Conservation (phyloP, 2,888 invertebrate genomes). For the Cephus pulcher region DNA sequence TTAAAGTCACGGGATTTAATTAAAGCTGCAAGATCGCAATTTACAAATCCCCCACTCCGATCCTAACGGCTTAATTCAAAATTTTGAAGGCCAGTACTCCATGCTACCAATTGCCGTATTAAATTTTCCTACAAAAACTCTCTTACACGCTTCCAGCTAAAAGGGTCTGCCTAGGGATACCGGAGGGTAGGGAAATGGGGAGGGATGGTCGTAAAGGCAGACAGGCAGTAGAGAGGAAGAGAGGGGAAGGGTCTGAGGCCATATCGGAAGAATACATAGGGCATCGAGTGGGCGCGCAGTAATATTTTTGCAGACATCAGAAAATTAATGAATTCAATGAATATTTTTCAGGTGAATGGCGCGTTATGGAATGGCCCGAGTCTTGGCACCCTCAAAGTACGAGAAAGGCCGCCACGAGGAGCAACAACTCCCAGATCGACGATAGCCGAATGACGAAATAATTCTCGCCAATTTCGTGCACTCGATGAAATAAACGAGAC, state of each 20-base stretch:
- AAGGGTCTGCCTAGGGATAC: background rate
- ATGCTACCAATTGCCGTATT: background rate
- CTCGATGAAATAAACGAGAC: conserved; percentile 28
- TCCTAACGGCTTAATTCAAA: background rate
- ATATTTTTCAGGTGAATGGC: conserved; percentile 18
- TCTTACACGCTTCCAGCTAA: background rate
- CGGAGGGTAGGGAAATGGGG: background rate
- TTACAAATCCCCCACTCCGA: background rate
- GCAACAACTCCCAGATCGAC: conserved; percentile 17
- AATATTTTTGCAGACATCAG: conserved; percentile 10
- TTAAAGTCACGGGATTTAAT: background rate
- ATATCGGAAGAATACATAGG: background rate
- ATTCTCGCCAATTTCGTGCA: conserved; percentile 28
- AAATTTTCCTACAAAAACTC: background rate
- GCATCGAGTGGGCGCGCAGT: background rate
- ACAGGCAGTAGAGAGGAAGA: background rate
- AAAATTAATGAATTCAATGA: conserved; percentile 35
- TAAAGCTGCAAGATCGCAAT: too few relatives aligned
- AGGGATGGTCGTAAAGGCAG: background rate
- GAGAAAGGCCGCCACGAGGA: conserved; percentile 1
- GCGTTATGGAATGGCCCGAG: conserved; percentile 8
- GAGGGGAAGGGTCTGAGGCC: background rate
- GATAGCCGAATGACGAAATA: conserved; percentile 29
- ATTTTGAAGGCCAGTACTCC: background rate
- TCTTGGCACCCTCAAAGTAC: conserved; percentile 6